Evolutionary conservation across 1,140 invertebrate species (phyloP), one percentile per base, ranked within the genome.

Genomic region (Zeugodacus cucurbitae): DNA sequence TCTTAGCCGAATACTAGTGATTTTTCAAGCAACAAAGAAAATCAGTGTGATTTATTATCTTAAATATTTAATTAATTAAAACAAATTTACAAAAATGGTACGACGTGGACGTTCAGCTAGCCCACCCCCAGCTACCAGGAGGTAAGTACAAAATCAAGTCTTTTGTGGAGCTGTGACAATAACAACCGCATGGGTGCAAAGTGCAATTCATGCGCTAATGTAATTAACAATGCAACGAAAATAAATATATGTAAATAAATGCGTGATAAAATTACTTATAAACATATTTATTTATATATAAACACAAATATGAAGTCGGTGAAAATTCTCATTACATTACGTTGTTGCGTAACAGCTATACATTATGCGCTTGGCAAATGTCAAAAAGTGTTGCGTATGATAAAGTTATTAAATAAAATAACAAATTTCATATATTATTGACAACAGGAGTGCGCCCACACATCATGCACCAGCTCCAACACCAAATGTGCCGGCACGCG

Each of bases 91-190:
- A 88, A 95, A 94, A 93, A 97, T 97, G 96, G 95, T 96, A 93
- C 95, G 96, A 94, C 95, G 96, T 93, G 96, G 96, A 95, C 95
- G 96, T 92, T 96, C 96, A 89, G 94, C 96, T 54, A 95, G 95
- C 91, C 96, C 96, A 90, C 96, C 96, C 87, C 94, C 95, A 89
- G 95, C 96, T 62, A 93, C 94, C 32, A 93, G 95, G 90, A 94
- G 95, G 95, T 95, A 94, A 94, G 91, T 89, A 64, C 20, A 17
- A 86, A 87, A 22, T 20, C 14, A 74, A 74, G 58, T 34, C 22
- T 41, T 41, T 44, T 48, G 74, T 82, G 22, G 37, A 78, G 17
- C 20, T 48, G 41, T 14, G 67, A 70, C 67, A 32, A 22, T n/a
- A 37, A 74, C 67, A 74, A 74, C 34, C 67, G 34, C 67, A 74